Evolutionary conservation across 2,797 vertebrate species (phyloP).

Genomic region (Dipus sagitta): DNA sequence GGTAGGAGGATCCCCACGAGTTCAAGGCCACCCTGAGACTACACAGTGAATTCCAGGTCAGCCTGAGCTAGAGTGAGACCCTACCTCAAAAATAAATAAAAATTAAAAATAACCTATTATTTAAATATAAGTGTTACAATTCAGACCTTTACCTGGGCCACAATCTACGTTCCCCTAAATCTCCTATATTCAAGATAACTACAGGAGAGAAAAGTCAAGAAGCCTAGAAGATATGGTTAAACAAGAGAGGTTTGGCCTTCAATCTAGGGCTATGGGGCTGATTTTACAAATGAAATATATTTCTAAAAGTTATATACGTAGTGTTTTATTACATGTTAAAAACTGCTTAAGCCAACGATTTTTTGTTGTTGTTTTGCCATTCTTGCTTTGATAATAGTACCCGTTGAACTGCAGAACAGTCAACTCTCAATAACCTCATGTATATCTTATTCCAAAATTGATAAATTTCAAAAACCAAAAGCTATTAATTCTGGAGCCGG

Average conservation of each 20-base stretch:
- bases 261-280: neutral
- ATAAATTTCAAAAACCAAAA: neutral
- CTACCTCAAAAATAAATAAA: no score
- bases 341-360: neutral
- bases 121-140: slow-evolving; percentile 24
- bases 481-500: neutral
- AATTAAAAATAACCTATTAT: slow-evolving; percentile 13
- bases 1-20: no score
- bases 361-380: neutral
- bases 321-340: neutral
- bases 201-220: slow-evolving; percentile 28
- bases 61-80: no score
- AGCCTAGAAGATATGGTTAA: neutral
- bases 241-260: neutral
- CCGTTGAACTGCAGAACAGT: neutral
- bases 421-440: neutral
- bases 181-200: slow-evolving; percentile 8
- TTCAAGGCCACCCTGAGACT: no score
- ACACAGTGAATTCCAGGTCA: no score
- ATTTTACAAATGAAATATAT: neutral
- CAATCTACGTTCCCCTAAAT: neutral
- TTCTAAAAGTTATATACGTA: neutral
- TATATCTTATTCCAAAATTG: slow-evolving; percentile 31
- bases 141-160: neutral
- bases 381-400: slow-evolving; percentile 31